Base-by-base conservation (phyloP, 1,140 invertebrate genomes). In the Colletes latitarsis region DNA sequence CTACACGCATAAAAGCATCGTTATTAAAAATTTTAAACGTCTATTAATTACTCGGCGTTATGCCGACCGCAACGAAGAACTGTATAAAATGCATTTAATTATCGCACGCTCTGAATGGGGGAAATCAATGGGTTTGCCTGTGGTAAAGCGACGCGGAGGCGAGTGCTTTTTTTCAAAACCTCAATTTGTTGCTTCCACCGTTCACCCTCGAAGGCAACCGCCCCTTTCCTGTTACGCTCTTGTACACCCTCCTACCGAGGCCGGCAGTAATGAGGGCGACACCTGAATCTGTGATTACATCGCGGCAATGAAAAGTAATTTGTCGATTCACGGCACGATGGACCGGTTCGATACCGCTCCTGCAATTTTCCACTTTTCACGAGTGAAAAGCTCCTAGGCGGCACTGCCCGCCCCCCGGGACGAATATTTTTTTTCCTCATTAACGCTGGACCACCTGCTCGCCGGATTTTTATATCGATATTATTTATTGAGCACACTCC, bases 1-100 rank as follows among this genome's bases (percentile, higher is more conserved):
- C 80, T 71, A 83, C 68, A 84, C 71, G 76, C 87, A 90, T 91
- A 90, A 92, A 91, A 91, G 90, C 87, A 87, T 88, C 90, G 90
- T 92, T 91, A 92, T 92, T 91, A 92, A 93, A 92, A 91, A 92
- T 86, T 92, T 92, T 92, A 90, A 92, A 92, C 92, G 88, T 92
- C 90, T 90, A 92, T 91, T 92, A 92, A 92, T 92, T 92, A 92
- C 90, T 89, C 77, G 86, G 77, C 79, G 88, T 89, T 90, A 91
- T 86, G 85, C 82, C 85, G 72, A 81, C 83, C 75, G 77, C 80
- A 30, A 76, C 84, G 69, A 88, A 88, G 86, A 66, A 81, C 83
- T 88, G 85, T 87, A 87, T 91, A 90, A 92, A 92, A 91, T 91
- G 89, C 89, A 91, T 92, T 92, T 92, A 92, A 92, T 92, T 92